Evolutionary conservation across 2,113 vertebrate species (phyloP).

Genomic region (Cygnus buccinator): DNA sequence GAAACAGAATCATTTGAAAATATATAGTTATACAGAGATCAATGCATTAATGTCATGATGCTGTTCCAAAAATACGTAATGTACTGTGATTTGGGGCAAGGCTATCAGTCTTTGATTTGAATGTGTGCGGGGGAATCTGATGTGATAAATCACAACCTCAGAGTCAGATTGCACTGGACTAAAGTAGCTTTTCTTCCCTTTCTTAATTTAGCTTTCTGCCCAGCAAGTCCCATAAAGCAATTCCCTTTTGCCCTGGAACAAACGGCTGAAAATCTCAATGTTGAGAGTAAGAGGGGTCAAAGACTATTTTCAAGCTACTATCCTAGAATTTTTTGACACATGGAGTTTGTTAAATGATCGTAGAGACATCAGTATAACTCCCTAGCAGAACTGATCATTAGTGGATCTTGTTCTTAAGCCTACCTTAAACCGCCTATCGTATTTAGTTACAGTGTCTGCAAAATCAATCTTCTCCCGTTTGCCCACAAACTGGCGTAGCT

Average conservation of each 20-base stretch:
- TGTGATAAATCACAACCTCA: neutral
- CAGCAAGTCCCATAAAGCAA: neutral
- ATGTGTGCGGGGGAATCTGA: neutral
- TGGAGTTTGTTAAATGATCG: neutral
- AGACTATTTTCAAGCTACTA: neutral
- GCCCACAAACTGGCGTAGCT: constrained; percentile 92
- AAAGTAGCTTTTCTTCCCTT: neutral
- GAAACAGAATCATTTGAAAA: constrained; percentile 14
- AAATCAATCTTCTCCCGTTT: constrained; percentile 97
- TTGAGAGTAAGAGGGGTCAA: neutral
- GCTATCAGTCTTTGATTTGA: neutral
- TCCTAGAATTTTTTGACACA: neutral
- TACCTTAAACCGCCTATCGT: constrained; percentile 94
- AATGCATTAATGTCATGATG: neutral
- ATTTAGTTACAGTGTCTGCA: constrained; percentile 94
- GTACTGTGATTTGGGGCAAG: neutral
- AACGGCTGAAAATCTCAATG: neutral
- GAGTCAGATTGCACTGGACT: neutral
- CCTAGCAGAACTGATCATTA: neutral
- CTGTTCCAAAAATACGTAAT: neutral
- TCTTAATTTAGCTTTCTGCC: neutral
- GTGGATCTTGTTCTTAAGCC: neutral
- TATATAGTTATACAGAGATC: neutral
- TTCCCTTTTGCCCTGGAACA: neutral
- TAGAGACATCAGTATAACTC: neutral